Evolutionary conservation across 2,888 invertebrate species (phyloP), one percentile per base, ranked within the genome.

Genomic region (Drosophila borborema): DNA sequence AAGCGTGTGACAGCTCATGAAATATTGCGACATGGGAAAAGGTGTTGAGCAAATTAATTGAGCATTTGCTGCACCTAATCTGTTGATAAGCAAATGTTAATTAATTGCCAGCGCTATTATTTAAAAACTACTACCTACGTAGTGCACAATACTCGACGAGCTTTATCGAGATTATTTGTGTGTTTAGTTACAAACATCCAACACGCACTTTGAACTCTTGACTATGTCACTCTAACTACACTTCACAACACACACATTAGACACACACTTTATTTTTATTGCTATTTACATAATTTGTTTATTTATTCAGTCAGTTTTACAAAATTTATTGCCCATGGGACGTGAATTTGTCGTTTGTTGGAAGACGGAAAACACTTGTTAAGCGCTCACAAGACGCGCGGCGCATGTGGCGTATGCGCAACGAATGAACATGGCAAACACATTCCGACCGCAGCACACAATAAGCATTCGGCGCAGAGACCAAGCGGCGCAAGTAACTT

Each of bases 41-140:
- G 81, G 88, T 88, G 88, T 66, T 79, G 77, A 77, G 28, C 16
- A 73, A 80, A 75, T 88, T 86, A 86, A 86, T 88, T 60, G 74
- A 51, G 73, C 76, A 51, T 74, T 49, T 49, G 53, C 53, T 28
- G 61, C 34, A 62, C 54, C 20, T 36, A 58, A 72, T 69, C 61
- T 28, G 23, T 36, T 43, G 38, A 43, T 41, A 51, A 55, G 23
- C 41, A 53, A 54, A 46, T 46, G 23, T 48, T 53, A 58, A 77
- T 77, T 67, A 67, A 74, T 67, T 60, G 40, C 43, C 38, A 40
- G 49, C 9, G 0, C 20, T 48, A 18, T 14, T 20, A 28, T 41
- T 34, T n/a, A 20, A 23, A n/a, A 12, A 31, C 10, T 20, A 77
- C 68, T 20, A 77, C 68, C 54, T 68, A 60, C 64, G 40, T 20